Conservation (phyloP, 2,888 invertebrate genomes). For the Nemoura dubitans region DNA sequence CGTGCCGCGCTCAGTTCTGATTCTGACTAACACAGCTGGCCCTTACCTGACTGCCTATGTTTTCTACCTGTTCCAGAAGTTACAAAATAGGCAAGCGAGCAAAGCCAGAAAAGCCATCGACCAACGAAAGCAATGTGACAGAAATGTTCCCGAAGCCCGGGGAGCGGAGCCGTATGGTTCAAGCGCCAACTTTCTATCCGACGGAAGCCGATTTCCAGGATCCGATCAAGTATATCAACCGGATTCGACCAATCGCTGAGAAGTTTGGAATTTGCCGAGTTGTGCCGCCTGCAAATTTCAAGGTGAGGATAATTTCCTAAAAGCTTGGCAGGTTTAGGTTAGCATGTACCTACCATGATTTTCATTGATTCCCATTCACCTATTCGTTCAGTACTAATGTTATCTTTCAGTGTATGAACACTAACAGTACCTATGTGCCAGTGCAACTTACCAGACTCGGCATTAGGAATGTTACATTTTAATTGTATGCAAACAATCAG, state of each 20-base stretch:
- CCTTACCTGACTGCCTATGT: too few relatives aligned
- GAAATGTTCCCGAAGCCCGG: conserved; percentile 51
- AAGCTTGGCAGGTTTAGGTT: conserved; percentile 31
- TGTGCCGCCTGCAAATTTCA: conserved; percentile 81
- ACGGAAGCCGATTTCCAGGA: conserved; percentile 84
- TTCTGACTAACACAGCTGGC: too few relatives aligned
- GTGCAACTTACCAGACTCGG: too few relatives aligned
- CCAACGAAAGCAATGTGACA: conserved; percentile 37
- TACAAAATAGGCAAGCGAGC: conserved; percentile 13
- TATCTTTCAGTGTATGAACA: too few relatives aligned
- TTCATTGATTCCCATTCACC: too few relatives aligned
- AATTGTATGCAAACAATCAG: too few relatives aligned
- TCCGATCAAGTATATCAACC: conserved; percentile 84
- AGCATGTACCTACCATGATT: neutral
- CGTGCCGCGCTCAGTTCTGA: too few relatives aligned
- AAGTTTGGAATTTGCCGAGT: conserved; percentile 88
- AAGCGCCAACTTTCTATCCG: conserved; percentile 83
- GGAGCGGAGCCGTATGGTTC: conserved; percentile 66
- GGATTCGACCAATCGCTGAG: conserved; percentile 78
- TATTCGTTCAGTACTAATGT: too few relatives aligned
- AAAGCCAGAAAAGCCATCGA: neutral
- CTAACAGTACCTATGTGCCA: too few relatives aligned
- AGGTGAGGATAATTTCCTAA: conserved; percentile 58
- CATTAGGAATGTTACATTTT: too few relatives aligned
- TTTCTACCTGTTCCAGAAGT: neutral